Conservation (phyloP, 2,888 invertebrate genomes). For the Drosophila flavopinicola region DNA sequence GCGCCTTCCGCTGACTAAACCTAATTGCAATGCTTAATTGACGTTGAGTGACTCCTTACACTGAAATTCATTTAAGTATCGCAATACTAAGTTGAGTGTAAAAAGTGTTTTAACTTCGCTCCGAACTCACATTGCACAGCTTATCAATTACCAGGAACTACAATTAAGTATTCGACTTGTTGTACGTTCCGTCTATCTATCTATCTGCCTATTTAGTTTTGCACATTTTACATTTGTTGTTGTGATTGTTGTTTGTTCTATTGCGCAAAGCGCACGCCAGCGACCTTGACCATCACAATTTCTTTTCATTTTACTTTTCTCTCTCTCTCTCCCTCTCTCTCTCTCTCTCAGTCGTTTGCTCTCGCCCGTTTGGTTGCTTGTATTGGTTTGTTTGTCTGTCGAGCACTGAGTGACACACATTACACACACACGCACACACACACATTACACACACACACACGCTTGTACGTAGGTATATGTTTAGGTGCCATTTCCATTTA, state of each 20-base stretch:
- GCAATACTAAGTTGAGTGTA: no score
- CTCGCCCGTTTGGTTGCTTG: not conserved
- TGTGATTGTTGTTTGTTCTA: constrained; percentile 40
- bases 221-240: constrained; percentile 38
- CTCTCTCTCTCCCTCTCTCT: constrained; percentile 28
- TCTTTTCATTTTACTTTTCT: constrained; percentile 76
- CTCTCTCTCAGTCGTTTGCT: constrained; percentile 18
- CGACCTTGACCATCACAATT: constrained; percentile 83
- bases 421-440: no score
- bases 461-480: constrained; percentile 1
- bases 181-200: constrained; percentile 18
- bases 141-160: not conserved
- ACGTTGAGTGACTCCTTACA: constrained; percentile 39
- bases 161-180: not conserved
- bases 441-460: constrained; percentile 60
- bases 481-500: constrained; percentile 32
- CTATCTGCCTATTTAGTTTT: constrained; percentile 51
- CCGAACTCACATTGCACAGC: not conserved
- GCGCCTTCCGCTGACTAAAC: not conserved
- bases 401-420: constrained; percentile 54
- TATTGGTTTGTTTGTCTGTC: constrained; percentile 15
- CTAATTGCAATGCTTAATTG: constrained; percentile 51
- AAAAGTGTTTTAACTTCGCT: not conserved
- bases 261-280: constrained; percentile 76
- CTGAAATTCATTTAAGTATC: not conserved